These are phyloP conservation scores for Cactoblastis cactorum DNA, from an alignment of 2,888 invertebrate genomes.

Conservation along the genomic window DNA sequence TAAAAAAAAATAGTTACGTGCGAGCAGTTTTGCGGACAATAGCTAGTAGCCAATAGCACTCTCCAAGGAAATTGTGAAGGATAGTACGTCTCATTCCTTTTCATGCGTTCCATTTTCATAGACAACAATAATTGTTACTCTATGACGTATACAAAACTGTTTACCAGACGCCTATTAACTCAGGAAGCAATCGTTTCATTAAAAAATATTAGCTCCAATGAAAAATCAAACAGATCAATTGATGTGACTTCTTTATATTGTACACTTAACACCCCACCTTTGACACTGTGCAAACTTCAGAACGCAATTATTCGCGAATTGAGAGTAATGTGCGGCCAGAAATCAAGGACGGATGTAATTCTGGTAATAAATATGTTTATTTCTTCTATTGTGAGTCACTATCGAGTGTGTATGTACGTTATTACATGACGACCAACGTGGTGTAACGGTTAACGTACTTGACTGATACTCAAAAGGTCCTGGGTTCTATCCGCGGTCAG, in stretches of 20 bases:
- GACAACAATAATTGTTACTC: not conserved
- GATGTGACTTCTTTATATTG: not conserved
- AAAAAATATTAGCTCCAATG: conserved; percentile 7
- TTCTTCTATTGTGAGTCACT: conserved; percentile 10
- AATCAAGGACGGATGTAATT: conserved; percentile 26
- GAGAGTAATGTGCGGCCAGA: conserved; percentile 22
- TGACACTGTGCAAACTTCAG: conserved; percentile 26
- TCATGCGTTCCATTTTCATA: not conserved
- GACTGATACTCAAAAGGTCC: no score
- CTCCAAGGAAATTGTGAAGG: no score
- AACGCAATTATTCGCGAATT: conserved; percentile 32
- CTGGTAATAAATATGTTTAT: conserved; percentile 18
- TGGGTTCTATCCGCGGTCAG: no score
- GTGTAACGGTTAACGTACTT: no score
- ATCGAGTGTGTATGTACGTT: not conserved
- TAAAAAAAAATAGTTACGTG: no score
- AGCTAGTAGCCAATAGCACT: no score
- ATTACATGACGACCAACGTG: not conserved
- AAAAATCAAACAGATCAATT: conserved; percentile 19
- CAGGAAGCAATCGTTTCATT: conserved; percentile 8
- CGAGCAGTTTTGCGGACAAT: no score
- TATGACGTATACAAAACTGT: not conserved
- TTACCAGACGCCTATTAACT: conserved; percentile 4
- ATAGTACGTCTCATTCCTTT: no score
- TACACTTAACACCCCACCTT: conserved; percentile 25